Conservation (phyloP, 2,113 vertebrate genomes). For the Cricetomys ansorgei region DNA sequence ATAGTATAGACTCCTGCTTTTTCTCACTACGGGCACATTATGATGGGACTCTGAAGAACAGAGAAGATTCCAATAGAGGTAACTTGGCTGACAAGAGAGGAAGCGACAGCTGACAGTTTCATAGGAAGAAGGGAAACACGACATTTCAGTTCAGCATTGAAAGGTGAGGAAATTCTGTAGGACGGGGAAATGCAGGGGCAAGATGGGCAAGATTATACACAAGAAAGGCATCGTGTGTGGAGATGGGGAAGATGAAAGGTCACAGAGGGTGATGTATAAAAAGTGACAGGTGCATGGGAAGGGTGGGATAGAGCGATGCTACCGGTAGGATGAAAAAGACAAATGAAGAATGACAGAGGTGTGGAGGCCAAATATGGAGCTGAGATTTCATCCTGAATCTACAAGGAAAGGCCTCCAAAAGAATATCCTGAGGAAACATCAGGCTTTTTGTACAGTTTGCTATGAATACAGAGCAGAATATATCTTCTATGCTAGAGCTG, state of each 20-base stretch:
- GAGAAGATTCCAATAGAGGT: not conserved
- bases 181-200: not conserved
- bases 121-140: not conserved
- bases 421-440: not conserved
- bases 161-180: constrained; percentile 44
- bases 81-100: not conserved
- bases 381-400: not conserved
- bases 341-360: not conserved
- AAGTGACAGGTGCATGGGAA: constrained; percentile 5
- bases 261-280: not conserved
- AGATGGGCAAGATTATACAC: not conserved
- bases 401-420: not conserved
- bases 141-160: constrained; percentile 52
- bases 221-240: not conserved
- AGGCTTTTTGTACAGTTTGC: not conserved
- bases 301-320: not conserved
- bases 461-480: not conserved
- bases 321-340: not conserved
- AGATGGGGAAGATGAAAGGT: not conserved
- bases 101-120: constrained; percentile 50
- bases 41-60: not conserved
- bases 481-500: not conserved
- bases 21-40: not conserved
- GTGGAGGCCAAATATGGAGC: not conserved
- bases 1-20: not conserved